Conservation (phyloP, 2,888 invertebrate genomes). For the Protophormia terraenovae region DNA sequence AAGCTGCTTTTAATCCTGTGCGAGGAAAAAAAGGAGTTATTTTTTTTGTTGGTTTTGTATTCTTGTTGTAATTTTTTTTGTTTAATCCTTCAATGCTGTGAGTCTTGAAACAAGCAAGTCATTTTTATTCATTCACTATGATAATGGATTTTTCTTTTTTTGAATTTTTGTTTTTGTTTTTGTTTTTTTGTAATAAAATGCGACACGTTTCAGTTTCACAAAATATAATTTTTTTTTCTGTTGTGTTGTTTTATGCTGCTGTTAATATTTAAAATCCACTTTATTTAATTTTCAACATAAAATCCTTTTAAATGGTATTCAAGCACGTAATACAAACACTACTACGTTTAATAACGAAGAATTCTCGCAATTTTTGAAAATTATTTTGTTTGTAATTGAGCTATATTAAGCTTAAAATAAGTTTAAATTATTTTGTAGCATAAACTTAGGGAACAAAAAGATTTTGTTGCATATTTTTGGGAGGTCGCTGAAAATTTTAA, state of each 20-base stretch:
- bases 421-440: conserved; percentile 22
- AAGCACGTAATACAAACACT: conserved; percentile 67
- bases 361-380: background rate
- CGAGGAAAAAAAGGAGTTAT: conserved; percentile 2
- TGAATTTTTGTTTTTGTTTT: background rate
- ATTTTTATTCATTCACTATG: conserved; percentile 21
- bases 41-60: conserved; percentile 30
- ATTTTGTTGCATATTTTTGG: conserved; percentile 27
- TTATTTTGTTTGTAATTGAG: conserved; percentile 13
- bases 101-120: conserved; percentile 9
- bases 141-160: background rate
- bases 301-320: conserved; percentile 65
- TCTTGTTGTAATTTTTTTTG: background rate
- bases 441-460: background rate
- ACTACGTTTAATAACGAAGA: conserved; percentile 31
- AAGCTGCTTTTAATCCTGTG: conserved; percentile 58
- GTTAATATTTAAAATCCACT: conserved; percentile 41
- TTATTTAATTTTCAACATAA: conserved; percentile 50
- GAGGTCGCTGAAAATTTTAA: background rate
- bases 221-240: conserved; percentile 11
- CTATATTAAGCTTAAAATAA: conserved; percentile 31
- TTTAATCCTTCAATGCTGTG: conserved; percentile 37
- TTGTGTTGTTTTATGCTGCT: background rate
- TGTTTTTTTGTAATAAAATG: conserved; percentile 33
- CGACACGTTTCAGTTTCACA: conserved; percentile 53